Evolutionary conservation across 2,113 vertebrate genomes (phyloP), one percentile per base, ranked within the genome.

Genomic region (Mesocricetus auratus): DNA sequence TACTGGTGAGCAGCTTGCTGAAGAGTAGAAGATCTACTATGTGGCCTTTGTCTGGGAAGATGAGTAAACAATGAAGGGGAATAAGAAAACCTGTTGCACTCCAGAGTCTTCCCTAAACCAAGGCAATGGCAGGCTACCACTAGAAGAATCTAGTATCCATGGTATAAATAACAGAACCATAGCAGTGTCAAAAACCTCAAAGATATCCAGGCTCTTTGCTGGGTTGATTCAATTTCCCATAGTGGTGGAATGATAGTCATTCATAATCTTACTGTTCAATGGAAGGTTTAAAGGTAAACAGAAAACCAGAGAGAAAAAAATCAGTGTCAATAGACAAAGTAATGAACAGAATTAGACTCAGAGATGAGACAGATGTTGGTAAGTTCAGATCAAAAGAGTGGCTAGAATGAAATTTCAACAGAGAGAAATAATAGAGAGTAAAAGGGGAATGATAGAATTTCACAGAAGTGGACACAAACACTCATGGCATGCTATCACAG

Each of bases 271-370:
- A 56, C 0, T 77, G 26, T 77, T 95, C 21, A 86, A 45, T 31
- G 36, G 50, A 78, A 77, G 69, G 50, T 53, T 75, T 17, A 53
- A 73, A 53, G 33, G 11, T 66, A 62, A 21, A 58, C 15, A 89
- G 83, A 53, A 86, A 93, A 50, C 39, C 64, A 36, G 13, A 62
- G 24, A 36, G 16, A 24, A 75, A 50, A 69, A 1, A 24, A 33
- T 68, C 45, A 26, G 2, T 87, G 89, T 86, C 45, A 91, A 68
- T 1, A 85, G 56, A 62, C 31, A 95, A 60, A 92, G 22, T 24
- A 73, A 45, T 64, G 24, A 94, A 89, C 15, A 93, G 83, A 93
- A 89, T 7, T 26, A 81, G 62, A 86, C 22, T 73, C 39, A 78
- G 78, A 75, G 16, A 60, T 89, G 78, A 81, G 42, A 15, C 39